Evolutionary conservation across 1,140 invertebrate species (phyloP).

Genomic region (Ylistrum balloti): DNA sequence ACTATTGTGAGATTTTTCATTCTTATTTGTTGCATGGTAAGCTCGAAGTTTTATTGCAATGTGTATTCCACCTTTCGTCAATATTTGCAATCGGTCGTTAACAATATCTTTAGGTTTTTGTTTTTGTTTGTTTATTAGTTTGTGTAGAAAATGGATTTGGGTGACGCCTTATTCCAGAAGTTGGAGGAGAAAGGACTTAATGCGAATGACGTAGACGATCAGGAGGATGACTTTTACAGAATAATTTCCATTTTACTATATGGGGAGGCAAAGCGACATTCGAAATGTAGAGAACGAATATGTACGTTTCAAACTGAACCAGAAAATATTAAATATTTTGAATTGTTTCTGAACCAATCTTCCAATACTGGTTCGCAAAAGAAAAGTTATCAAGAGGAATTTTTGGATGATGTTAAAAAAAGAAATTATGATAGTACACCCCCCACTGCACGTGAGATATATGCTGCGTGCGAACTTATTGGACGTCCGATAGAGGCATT

Average conservation of each 20-base stretch:
- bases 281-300: neutral
- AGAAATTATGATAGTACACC: neutral
- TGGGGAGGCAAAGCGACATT: neutral
- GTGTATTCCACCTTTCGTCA: too few species aligned
- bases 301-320: neutral
- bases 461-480: neutral
- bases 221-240: slow-evolving; percentile 13
- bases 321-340: neutral
- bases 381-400: neutral
- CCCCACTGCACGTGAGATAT: neutral
- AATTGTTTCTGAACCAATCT: neutral
- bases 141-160: neutral
- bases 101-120: too few species aligned
- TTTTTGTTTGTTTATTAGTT: neutral
- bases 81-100: too few species aligned
- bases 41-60: too few species aligned
- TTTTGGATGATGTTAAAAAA: neutral
- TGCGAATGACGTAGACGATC: neutral
- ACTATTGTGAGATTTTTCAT: too few species aligned
- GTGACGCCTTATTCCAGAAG: neutral
- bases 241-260: neutral
- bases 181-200: slow-evolving; percentile 28
- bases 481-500: neutral
- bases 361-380: neutral
- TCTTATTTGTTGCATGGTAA: too few species aligned